Evolutionary conservation across 1,140 invertebrate species (phyloP).

Genomic region (Amphibalanus amphitrite): DNA sequence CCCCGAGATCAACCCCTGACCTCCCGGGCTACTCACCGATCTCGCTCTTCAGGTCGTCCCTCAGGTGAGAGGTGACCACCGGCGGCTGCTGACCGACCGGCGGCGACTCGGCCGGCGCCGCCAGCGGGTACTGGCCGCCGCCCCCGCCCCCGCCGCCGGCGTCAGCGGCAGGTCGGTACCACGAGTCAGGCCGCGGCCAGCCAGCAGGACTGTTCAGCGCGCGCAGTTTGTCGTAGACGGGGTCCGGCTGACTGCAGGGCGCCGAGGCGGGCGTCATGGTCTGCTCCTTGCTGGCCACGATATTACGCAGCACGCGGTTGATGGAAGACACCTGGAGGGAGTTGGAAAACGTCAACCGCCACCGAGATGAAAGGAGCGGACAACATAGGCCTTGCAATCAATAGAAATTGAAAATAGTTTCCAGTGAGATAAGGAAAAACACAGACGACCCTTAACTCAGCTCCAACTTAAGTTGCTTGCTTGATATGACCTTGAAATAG

Average conservation of each 20-base stretch:
- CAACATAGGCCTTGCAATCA: too few species aligned
- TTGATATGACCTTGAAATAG: too few species aligned
- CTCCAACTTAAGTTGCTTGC: too few species aligned
- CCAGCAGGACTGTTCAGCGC: slow-evolving; percentile 30
- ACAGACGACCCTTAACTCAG: too few species aligned
- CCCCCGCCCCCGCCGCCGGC: too few species aligned
- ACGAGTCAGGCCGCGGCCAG: slow-evolving; percentile 25
- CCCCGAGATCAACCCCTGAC: too few species aligned
- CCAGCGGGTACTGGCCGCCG: not conserved
- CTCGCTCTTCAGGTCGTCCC: not conserved
- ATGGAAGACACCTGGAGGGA: slow-evolving; percentile 38
- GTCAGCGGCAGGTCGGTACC: slow-evolving; percentile 6
- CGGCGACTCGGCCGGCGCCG: not conserved
- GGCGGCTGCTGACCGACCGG: not conserved
- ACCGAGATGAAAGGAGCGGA: too few species aligned
- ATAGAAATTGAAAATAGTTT: too few species aligned
- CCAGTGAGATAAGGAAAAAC: too few species aligned
- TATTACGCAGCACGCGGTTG: slow-evolving; percentile 37
- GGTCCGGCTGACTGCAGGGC: slow-evolving; percentile 18
- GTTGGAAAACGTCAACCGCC: too few species aligned
- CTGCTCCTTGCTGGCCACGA: slow-evolving; percentile 29
- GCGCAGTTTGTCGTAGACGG: slow-evolving; percentile 35
- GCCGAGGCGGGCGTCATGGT: not conserved
- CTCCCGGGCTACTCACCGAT: not conserved
- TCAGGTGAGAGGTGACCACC: not conserved